These are phyloP conservation scores for Rhadinocentrus ornatus DNA, from an alignment of 2,797 vertebrate species.

Conservation along the genomic window DNA sequence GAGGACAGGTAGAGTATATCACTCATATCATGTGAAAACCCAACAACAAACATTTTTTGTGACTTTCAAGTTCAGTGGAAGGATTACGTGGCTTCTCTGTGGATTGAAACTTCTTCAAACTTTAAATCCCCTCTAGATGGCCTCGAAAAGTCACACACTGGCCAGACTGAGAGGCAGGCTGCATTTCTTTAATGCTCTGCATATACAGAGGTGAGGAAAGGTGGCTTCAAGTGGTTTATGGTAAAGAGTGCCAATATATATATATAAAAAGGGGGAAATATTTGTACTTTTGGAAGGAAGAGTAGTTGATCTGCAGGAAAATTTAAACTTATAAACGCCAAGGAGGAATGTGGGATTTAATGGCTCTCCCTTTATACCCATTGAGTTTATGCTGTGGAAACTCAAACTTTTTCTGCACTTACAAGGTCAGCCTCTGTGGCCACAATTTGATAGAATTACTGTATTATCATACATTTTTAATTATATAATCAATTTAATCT, in stretches of 20 bases:
- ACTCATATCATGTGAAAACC: conserved; percentile 27
- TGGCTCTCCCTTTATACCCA: conserved; percentile 3
- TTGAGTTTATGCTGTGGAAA: conserved; percentile 5
- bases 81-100: conserved; percentile 34
- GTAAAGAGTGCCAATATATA: neutral
- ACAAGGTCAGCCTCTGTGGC: conserved; percentile 1
- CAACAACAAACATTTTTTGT: conserved; percentile 17
- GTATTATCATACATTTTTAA: conserved; percentile 4
- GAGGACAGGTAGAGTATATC: conserved; percentile 36
- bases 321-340: neutral
- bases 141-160: conserved; percentile 21
- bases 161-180: conserved; percentile 18
- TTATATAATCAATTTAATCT: conserved; percentile 14
- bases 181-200: conserved; percentile 25
- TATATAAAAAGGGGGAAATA: neutral
- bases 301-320: conserved; percentile 1
- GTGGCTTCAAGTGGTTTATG: conserved; percentile 22
- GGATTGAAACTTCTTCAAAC: conserved; percentile 13
- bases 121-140: conserved; percentile 33
- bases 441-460: neutral
- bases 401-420: conserved; percentile 7
- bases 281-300: neutral
- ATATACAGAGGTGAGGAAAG: conserved; percentile 34
- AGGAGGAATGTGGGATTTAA: neutral
- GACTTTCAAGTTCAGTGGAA: conserved; percentile 48